A percentile compares a stretch with the other conserved stretches of the same genome.
phyloP scores from a whole-genome alignment of 2,888 invertebrate species.

The Apamea sordens region DNA sequence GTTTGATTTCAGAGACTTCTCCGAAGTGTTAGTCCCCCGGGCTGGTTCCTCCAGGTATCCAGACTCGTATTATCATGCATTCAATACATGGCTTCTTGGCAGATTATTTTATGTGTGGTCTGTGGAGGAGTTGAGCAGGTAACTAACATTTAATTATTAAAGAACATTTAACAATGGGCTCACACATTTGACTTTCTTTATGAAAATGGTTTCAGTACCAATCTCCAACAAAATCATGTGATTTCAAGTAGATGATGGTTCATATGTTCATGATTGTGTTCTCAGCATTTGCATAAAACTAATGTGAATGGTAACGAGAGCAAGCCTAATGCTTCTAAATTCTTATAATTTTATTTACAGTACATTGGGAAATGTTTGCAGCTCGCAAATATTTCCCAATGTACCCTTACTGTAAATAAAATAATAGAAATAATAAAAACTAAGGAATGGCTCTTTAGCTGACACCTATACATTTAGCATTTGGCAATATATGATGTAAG shows the following conservation, averaged over 20 bases:
- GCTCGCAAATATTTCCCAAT: background rate
- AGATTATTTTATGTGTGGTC: slow-evolving; percentile 92
- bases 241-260: background rate
- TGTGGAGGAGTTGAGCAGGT: slow-evolving; percentile 87
- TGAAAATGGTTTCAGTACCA: background rate
- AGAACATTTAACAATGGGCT: background rate
- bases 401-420: too few species aligned
- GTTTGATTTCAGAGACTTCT: slow-evolving; percentile 84
- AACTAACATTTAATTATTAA: slow-evolving; percentile 62
- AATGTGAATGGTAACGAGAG: background rate
- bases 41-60: slow-evolving; percentile 83
- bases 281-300: background rate
- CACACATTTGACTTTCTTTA: background rate
- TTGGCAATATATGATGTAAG: background rate
- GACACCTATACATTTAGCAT: too few species aligned
- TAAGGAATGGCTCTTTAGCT: background rate
- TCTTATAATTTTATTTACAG: background rate
- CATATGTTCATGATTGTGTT: background rate
- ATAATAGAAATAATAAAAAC: too few species aligned
- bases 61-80: slow-evolving; percentile 88
- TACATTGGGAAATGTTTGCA: background rate
- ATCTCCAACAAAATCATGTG: background rate
- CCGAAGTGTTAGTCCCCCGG: slow-evolving; percentile 89
- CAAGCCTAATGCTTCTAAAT: too few species aligned
- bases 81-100: slow-evolving; percentile 93